These are phyloP conservation scores for Rhinatrema bivittatum DNA, from an alignment of 2,797 vertebrate genomes.

Conservation along the genomic window DNA sequence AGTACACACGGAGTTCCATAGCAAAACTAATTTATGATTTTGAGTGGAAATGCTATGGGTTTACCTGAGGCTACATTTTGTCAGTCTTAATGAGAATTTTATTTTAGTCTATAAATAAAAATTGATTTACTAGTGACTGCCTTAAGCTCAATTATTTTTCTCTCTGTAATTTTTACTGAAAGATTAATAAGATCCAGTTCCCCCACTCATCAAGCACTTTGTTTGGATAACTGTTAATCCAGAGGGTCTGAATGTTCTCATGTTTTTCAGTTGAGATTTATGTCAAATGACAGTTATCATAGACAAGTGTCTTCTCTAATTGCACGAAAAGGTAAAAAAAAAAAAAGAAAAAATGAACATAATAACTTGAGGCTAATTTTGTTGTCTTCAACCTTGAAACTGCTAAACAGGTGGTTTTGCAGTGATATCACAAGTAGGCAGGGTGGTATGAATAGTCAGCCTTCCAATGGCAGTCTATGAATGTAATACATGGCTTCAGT, in stretches of 20 bases:
- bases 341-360: neutral
- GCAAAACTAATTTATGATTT: slow-evolving; percentile 15
- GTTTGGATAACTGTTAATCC: slow-evolving; percentile 16
- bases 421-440: slow-evolving; percentile 3
- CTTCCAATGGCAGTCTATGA: slow-evolving; percentile 18
- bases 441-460: neutral
- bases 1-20: too few relatives aligned
- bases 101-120: slow-evolving; percentile 43
- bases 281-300: neutral
- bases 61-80: slow-evolving; percentile 30
- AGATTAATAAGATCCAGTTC: slow-evolving; percentile 25
- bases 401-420: neutral
- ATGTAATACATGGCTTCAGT: slow-evolving; percentile 12
- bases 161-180: slow-evolving; percentile 21
- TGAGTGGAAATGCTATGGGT: slow-evolving; percentile 12
- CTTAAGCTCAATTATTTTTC: slow-evolving; percentile 25
- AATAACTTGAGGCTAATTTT: neutral
- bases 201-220: slow-evolving; percentile 11
- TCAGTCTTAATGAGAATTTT: slow-evolving; percentile 39
- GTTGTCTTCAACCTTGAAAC: neutral
- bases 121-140: slow-evolving; percentile 37
- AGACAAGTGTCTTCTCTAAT: slow-evolving; percentile 3
- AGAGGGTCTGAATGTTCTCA: neutral
- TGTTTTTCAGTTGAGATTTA: slow-evolving; percentile 1
- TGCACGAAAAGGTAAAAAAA: too few relatives aligned